Percentiles rank a stretch among this genome's conserved stretches.
phyloP scores from a whole-genome alignment of 2,888 invertebrate species.

The Netelia melanura region DNA sequence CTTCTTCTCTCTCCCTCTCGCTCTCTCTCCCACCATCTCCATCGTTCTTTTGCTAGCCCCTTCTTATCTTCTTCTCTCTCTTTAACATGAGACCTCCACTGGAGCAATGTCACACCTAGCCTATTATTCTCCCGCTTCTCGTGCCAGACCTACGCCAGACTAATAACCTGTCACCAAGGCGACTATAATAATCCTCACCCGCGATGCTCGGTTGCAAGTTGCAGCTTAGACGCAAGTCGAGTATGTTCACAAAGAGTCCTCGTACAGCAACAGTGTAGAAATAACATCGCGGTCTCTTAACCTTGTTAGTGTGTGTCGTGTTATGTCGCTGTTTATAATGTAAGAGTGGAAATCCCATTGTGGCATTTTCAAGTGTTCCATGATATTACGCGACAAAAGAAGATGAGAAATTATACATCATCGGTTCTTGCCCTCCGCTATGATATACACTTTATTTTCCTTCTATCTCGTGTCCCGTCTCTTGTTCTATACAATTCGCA shows the following conservation, averaged over 20 bases:
- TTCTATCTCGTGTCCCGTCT: slow-evolving; percentile 22
- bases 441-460: slow-evolving; percentile 21
- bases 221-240: slow-evolving; percentile 25
- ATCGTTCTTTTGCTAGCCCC: no score
- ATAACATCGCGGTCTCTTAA: slow-evolving; percentile 16
- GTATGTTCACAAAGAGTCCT: slow-evolving; percentile 22
- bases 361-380: slow-evolving; percentile 1
- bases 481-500: slow-evolving; percentile 52
- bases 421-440: slow-evolving; percentile 19
- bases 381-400: slow-evolving; percentile 9
- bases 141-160: slow-evolving; percentile 80
- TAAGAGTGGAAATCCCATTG: slow-evolving; percentile 9
- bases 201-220: slow-evolving; percentile 72
- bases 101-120: slow-evolving; percentile 82
- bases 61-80: slow-evolving; percentile 15
- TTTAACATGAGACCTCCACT: slow-evolving; percentile 78
- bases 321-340: not conserved
- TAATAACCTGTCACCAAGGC: slow-evolving; percentile 77
- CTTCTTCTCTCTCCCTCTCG: no score
- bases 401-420: not conserved
- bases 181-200: slow-evolving; percentile 71
- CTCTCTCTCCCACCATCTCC: no score
- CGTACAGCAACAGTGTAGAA: not conserved
- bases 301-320: not conserved
- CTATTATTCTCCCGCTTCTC: slow-evolving; percentile 79